Evolutionary conservation across 1,140 invertebrate genomes (phyloP), one percentile per base, ranked within the genome.

Genomic region (Semibalanus balanoides): DNA sequence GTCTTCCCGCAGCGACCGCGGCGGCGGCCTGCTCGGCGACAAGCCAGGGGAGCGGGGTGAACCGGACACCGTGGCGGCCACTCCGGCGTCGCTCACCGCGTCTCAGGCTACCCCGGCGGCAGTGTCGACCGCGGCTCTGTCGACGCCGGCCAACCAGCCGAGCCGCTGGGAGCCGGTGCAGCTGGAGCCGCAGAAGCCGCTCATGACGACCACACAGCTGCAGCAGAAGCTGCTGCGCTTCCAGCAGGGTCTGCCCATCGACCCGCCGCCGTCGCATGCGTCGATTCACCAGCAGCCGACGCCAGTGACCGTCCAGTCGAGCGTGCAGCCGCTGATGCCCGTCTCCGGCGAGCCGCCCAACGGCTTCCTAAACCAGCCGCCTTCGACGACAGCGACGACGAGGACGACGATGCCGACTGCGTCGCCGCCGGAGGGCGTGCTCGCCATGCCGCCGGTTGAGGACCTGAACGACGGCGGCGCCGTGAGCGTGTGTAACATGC

Each of bases 401-500:
- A 17, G 35, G n/a, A n/a, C n/a, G n/a, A n/a, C n/a, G n/a, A n/a
- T 17, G 35, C 35, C 35, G 35, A 17, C 35, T 7, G 5, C 35
- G 35, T 40, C 35, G 5, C 35, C 35, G 17, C 35, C 35, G 17
- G 35, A 40, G 35, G 35, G 35, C 35, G 35, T 40, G 14, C 51
- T 7, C 22, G 51, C 14, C 51, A 22, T 64, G 11, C 51, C 51
- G 51, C 70, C 70, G 70, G n/a, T n/a, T n/a, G n/a, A 28, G 11
- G 70, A 72, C 28, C n/a, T 7, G 28, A 28, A 28, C 70, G 70
- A 72, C 70, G 51, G 51, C 51, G 51, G 51, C 51, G 51, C 51
- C 11, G 85, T 94, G 19, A 88, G 91, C 78, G 85, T 94, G 0
- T 86, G 87, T 70, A 89, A 90, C 75, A 87, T 91, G 81, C 87